Evolutionary conservation across 2,113 vertebrate species (phyloP).

Genomic region (Pagrus major): DNA sequence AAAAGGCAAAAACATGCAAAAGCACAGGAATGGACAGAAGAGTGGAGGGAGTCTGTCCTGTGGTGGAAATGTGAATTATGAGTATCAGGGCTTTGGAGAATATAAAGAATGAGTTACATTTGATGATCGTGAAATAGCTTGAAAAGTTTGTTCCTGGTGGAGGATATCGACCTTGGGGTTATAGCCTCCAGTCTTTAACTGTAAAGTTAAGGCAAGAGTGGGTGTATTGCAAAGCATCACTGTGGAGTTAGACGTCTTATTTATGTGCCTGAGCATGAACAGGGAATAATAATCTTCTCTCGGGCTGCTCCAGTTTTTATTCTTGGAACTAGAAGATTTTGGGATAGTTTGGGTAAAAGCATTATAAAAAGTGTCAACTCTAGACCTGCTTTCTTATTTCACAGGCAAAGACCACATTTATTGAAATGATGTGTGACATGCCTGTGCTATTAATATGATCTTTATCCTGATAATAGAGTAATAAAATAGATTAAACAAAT

Average conservation of each 20-base stretch:
- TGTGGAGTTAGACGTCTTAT: slow-evolving; percentile 9
- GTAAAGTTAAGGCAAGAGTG: slow-evolving; percentile 26
- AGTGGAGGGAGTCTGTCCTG: neutral
- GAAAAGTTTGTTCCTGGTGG: slow-evolving; percentile 32
- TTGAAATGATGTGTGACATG: neutral
- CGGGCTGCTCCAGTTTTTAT: slow-evolving; percentile 38
- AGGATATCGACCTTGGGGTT: slow-evolving; percentile 18
- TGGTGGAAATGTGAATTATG: neutral
- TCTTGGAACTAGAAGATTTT: slow-evolving; percentile 19
- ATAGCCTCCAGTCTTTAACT: slow-evolving; percentile 25
- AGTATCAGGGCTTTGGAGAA: neutral
- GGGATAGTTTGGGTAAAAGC: slow-evolving; percentile 9
- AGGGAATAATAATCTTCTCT: slow-evolving; percentile 21
- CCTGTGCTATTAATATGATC: neutral
- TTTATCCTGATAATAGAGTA: neutral
- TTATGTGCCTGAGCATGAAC: slow-evolving; percentile 2
- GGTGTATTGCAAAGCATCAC: slow-evolving; percentile 27
- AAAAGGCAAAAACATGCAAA: neutral
- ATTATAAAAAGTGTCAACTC: neutral
- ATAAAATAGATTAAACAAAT: neutral
- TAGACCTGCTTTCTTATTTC: neutral
- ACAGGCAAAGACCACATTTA: neutral
- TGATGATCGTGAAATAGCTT: slow-evolving; percentile 11
- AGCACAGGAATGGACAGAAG: neutral
- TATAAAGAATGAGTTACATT: neutral